These are phyloP conservation scores for Nomada goodeniana DNA, from an alignment of 2,888 invertebrate species.

Conservation along the genomic window DNA sequence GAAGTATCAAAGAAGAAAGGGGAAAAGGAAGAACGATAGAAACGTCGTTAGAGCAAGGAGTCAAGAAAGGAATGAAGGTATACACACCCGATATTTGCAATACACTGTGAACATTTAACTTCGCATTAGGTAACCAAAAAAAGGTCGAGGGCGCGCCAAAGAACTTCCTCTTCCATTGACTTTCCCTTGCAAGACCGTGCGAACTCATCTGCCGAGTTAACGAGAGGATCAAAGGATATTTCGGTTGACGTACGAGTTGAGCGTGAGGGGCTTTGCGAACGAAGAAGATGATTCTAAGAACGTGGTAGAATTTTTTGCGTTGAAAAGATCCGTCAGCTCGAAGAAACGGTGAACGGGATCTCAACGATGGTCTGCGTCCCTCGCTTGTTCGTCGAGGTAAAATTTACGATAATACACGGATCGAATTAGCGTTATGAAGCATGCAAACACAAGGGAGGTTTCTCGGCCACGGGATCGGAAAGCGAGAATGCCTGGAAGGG, in stretches of 20 bases:
- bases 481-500: not conserved
- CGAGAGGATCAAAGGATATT: slow-evolving; percentile 60
- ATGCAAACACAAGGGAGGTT: slow-evolving; percentile 17
- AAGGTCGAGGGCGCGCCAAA: too few relatives aligned
- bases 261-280: slow-evolving; percentile 46
- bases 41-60: slow-evolving; percentile 43
- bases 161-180: not conserved
- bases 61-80: not conserved
- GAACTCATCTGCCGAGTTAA: slow-evolving; percentile 50
- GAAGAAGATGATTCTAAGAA: slow-evolving; percentile 5
- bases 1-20: slow-evolving; percentile 28
- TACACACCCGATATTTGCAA: too few relatives aligned
- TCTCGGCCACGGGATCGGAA: not conserved
- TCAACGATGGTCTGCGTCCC: not conserved
- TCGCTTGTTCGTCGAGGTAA: not conserved
- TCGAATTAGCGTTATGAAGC: slow-evolving; percentile 28
- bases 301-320: slow-evolving; percentile 13
- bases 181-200: slow-evolving; percentile 10
- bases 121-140: too few relatives aligned
- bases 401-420: slow-evolving; percentile 7
- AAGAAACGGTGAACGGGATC: slow-evolving; percentile 17
- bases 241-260: slow-evolving; percentile 49
- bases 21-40: slow-evolving; percentile 2
- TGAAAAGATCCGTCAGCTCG: not conserved
- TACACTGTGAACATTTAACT: too few relatives aligned